Base-by-base conservation (phyloP, 1,140 invertebrate species). In the Heterodera carotae region DNA sequence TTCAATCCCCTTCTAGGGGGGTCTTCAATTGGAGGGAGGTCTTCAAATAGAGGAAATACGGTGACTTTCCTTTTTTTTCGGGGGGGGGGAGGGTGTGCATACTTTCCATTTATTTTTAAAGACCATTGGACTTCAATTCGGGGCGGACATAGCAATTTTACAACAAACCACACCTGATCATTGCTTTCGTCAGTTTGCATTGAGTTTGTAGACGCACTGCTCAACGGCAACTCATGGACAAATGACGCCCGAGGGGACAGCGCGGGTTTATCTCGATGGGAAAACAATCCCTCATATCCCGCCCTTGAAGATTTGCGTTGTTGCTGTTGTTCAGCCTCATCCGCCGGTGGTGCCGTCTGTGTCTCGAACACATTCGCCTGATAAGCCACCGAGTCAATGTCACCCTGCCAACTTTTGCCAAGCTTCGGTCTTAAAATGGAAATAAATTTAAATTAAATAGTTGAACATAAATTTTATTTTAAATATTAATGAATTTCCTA, bases 311-410 rank as follows among this genome's bases (percentile, higher is more conserved):
- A 64, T n/a, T 25, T 18, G n/a, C 25, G 7, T 59, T 53, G 74
- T 53, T 68, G 18, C 48, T n/a, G n/a, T n/a, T n/a, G n/a, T n/a
- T n/a, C n/a, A n/a, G n/a, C n/a, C n/a, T n/a, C n/a, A n/a, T 53
- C 29, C 66, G 22, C 25, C 10, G 59, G 18, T 56, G 34, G 33
- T 25, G 15, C 25, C 29, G 22, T 69, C 82, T 66, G 71, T 60
- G 71, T 33, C 76, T 39, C 76, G 27, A 25, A 60, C 22, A 66
- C 22, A 36, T 72, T 82, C 8, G 82, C 75, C 31, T 80, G 79
- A 62, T 83, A 80, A 27, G 79, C 79, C 34, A 80, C 27, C 18
- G 29, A 56, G 48, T 78, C 77, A 25, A 80, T 62, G 76, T 78
- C 76, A 29, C 56, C 34, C 27, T 56, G 12, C 25, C 39, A 48